Evolutionary conservation across 2,797 vertebrate genomes (phyloP).

Genomic region (Caiman crocodilus): DNA sequence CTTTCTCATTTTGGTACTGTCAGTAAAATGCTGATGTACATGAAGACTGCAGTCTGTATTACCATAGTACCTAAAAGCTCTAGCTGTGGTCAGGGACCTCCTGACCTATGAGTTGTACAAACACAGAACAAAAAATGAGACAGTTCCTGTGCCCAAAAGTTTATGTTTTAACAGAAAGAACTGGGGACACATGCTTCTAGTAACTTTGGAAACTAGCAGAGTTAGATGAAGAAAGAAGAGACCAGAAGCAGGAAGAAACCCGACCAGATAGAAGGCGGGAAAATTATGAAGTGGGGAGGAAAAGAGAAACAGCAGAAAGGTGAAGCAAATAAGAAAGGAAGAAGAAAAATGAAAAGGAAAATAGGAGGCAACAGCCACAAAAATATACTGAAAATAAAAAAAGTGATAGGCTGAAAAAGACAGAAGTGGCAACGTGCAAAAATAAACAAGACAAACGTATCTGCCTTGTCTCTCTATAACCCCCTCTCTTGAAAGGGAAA

Average conservation of each 20-base stretch:
- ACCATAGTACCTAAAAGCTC: background rate
- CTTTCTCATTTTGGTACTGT: background rate
- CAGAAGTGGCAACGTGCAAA: background rate
- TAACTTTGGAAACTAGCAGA: too few species aligned
- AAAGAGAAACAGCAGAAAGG: too few species aligned
- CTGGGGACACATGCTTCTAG: too few species aligned
- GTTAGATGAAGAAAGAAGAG: too few species aligned
- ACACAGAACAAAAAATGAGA: background rate
- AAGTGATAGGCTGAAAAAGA: background rate
- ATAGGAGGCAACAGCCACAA: background rate
- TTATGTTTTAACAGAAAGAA: background rate
- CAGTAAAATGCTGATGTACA: background rate
- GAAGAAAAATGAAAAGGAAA: background rate
- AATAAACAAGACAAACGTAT: background rate
- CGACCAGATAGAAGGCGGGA: too few species aligned
- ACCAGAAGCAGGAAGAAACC: too few species aligned
- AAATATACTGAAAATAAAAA: background rate
- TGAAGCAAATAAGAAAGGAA: too few species aligned
- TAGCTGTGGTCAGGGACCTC: background rate
- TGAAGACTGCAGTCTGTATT: background rate
- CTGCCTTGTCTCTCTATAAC: background rate
- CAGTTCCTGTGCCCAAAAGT: background rate
- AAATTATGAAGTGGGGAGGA: background rate
- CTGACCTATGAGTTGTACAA: background rate
- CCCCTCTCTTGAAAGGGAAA: background rate